These are phyloP conservation scores for Cochlearius cochlearius DNA, from an alignment of 2,113 vertebrate genomes.

Conservation along the genomic window DNA sequence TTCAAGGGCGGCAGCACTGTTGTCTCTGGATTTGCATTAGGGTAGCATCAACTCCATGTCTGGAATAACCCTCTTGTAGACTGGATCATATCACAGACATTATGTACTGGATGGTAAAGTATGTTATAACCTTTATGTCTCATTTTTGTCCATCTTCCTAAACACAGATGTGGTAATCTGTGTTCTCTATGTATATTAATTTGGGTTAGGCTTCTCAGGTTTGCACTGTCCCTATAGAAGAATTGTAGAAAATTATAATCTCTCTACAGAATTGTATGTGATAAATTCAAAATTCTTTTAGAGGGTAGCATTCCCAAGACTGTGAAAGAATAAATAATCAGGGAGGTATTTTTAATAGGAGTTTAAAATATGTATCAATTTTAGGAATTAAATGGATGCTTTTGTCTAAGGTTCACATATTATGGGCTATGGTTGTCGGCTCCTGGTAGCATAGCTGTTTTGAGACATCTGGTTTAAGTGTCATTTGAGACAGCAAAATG, in stretches of 20 bases:
- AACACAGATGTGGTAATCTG: neutral
- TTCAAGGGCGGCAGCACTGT: no score
- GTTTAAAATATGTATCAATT: neutral
- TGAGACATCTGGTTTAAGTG: neutral
- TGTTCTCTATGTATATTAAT: neutral
- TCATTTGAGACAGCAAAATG: neutral
- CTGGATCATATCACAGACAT: neutral
- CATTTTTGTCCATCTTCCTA: neutral
- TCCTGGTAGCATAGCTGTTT: neutral
- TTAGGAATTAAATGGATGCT: neutral
- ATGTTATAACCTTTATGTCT: neutral
- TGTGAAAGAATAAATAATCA: neutral
- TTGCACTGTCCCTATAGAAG: neutral
- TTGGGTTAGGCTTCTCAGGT: neutral
- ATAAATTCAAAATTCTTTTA: neutral
- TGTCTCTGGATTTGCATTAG: neutral
- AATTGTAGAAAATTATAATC: neutral
- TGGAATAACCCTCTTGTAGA: neutral
- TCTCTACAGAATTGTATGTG: neutral
- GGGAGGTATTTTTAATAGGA: neutral
- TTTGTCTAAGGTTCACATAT: neutral
- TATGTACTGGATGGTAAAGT: neutral
- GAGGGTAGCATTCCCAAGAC: neutral
- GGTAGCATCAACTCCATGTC: no score
- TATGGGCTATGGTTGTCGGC: no score